Percentiles rank a stretch among this genome's conserved stretches.
Evolutionary conservation across 1,140 invertebrate genomes (phyloP).

Genomic region (Micrasema minimum): DNA sequence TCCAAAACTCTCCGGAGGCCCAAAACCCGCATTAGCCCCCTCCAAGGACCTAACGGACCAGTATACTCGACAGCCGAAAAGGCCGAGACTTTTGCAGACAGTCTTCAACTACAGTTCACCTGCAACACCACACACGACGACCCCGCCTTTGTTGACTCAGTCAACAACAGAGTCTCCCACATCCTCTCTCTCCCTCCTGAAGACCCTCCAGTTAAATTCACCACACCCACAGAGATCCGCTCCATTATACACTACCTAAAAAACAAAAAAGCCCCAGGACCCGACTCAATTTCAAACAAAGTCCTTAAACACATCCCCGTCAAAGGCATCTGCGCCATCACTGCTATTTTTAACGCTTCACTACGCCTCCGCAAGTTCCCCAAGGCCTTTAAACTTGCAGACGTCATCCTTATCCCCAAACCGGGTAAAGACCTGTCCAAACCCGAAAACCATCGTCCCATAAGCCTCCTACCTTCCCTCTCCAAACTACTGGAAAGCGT

Average conservation of each 20-base stretch:
- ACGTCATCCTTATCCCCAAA: slow-evolving; percentile 6
- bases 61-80: slow-evolving; percentile 5
- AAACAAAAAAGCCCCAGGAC: background rate
- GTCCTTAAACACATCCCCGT: background rate
- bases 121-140: background rate
- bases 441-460: background rate
- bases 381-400: background rate
- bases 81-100: background rate
- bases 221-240: background rate
- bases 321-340: background rate
- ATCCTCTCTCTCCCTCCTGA: background rate
- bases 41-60: background rate
- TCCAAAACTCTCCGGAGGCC: slow-evolving; percentile 1
- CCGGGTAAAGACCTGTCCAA: background rate
- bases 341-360: background rate
- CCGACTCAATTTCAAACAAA: background rate
- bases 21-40: background rate
- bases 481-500: background rate
- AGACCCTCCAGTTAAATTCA: background rate
- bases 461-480: background rate
- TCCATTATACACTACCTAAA: background rate
- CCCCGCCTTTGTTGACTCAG: background rate
- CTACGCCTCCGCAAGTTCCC: background rate
- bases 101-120: background rate
- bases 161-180: background rate